Evolutionary conservation across 1,140 invertebrate genomes (phyloP).

Genomic region (Zeugodacus cucurbitae): DNA sequence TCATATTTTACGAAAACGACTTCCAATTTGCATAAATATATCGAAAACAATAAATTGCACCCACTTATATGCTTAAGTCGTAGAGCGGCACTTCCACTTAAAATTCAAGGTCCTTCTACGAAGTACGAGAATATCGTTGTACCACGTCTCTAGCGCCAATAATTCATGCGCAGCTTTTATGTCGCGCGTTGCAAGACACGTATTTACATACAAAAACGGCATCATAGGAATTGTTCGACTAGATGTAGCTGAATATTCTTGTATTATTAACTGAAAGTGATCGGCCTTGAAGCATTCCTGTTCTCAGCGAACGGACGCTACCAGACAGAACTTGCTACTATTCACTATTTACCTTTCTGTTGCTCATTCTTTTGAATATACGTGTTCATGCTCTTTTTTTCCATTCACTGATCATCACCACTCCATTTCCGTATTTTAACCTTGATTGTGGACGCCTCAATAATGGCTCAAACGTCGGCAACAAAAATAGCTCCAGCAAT

Average conservation of each 20-base stretch:
- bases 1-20: not conserved
- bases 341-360: constrained; percentile 11
- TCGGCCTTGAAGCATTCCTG: not conserved
- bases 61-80: not conserved
- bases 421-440: constrained; percentile 66
- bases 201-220: not conserved
- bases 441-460: constrained; percentile 63
- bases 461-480: constrained; percentile 6
- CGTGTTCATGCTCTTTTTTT: constrained; percentile 3
- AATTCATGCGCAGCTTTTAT: not conserved
- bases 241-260: not conserved
- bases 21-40: constrained; percentile 44
- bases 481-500: constrained; percentile 22
- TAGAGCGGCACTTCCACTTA: constrained; percentile 55
- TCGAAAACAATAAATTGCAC: constrained; percentile 10
- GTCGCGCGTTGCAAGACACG: not conserved
- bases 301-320: not conserved
- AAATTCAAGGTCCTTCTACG: constrained; percentile 63
- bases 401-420: constrained; percentile 60
- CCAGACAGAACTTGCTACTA: constrained; percentile 1
- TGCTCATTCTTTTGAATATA: not conserved
- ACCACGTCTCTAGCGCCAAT: not conserved
- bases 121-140: not conserved
- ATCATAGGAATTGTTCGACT: not conserved
- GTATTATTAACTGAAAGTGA: constrained; percentile 12